These are phyloP conservation scores for Hippocampus mohnikei DNA, from an alignment of 2,113 vertebrate genomes.

Conservation along the genomic window DNA sequence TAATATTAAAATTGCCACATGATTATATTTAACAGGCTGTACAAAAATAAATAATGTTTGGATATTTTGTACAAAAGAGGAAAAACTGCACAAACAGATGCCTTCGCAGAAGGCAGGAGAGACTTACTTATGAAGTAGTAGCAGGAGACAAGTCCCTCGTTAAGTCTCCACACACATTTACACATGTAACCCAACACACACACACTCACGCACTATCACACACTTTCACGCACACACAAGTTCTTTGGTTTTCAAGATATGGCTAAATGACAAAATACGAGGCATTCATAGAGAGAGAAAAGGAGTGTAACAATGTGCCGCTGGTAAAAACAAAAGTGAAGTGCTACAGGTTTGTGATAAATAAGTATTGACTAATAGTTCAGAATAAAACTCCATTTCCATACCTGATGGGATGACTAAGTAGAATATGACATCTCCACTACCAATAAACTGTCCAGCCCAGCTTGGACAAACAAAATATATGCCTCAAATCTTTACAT, in stretches of 20 bases:
- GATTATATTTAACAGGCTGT: conserved; percentile 89
- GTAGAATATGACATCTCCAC: conserved; percentile 34
- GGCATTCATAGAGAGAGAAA: conserved; percentile 44
- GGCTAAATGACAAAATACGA: conserved; percentile 31
- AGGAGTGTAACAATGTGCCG: conserved; percentile 56
- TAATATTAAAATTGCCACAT: conserved; percentile 84
- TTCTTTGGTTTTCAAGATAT: too few relatives aligned
- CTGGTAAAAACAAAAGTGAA: conserved; percentile 55
- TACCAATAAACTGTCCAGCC: too few relatives aligned
- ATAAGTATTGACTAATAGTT: conserved; percentile 50
- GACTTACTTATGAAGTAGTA: conserved; percentile 88
- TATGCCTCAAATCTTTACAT: conserved; percentile 12
- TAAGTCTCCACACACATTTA: conserved; percentile 53
- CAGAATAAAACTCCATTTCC: conserved; percentile 56
- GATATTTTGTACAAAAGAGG: conserved; percentile 57
- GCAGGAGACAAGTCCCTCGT: conserved; percentile 71
- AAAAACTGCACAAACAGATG: conserved; percentile 63
- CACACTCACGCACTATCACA: too few relatives aligned
- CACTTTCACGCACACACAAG: conserved; percentile 15
- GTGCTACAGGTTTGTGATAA: conserved; percentile 65
- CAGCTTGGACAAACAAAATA: too few relatives aligned
- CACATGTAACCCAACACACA: neutral
- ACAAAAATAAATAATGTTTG: conserved; percentile 98
- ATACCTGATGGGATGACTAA: conserved; percentile 67
- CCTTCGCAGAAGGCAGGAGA: conserved; percentile 93